Evolutionary conservation across 2,113 vertebrate species (phyloP).

Genomic region (Cygnus buccinator): DNA sequence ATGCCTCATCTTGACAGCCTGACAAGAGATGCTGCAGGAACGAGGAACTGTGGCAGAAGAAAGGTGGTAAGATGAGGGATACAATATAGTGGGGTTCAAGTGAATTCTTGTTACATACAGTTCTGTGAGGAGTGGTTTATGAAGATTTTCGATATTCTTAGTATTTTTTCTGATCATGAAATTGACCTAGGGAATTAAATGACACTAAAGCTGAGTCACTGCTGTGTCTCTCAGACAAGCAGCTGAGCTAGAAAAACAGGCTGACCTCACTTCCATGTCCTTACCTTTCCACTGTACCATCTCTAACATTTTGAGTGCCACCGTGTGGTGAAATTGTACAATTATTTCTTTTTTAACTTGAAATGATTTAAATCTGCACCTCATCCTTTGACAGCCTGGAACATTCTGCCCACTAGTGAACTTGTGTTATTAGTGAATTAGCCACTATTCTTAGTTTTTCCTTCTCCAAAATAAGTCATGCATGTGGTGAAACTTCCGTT

Average conservation of each 20-base stretch:
- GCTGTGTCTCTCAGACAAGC: not conserved
- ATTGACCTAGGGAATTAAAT: rapidly evolving
- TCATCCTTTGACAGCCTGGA: rapidly evolving
- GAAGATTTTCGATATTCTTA: not conserved
- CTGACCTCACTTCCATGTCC: rapidly evolving
- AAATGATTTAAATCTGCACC: rapidly evolving
- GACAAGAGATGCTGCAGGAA: not conserved
- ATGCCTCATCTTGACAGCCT: not conserved
- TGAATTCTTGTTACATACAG: not conserved
- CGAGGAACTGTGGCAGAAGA: no score
- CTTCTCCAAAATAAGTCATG: not conserved
- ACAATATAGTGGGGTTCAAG: not conserved
- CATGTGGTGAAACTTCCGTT: not conserved
- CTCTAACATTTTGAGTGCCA: not conserved
- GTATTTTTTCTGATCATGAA: not conserved
- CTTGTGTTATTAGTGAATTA: no score
- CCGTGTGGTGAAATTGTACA: not conserved
- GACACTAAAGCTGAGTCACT: rapidly evolving
- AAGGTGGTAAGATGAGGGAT: rapidly evolving
- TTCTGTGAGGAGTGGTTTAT: rapidly evolving
- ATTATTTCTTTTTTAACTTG: rapidly evolving
- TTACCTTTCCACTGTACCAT: rapidly evolving
- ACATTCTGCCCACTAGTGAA: not conserved
- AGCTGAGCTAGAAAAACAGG: rapidly evolving
- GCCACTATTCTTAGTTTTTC: rapidly evolving